Evolutionary conservation across 2,888 invertebrate genomes (phyloP), one percentile per base, ranked within the genome.

Genomic region (Diarsia dahlii): DNA sequence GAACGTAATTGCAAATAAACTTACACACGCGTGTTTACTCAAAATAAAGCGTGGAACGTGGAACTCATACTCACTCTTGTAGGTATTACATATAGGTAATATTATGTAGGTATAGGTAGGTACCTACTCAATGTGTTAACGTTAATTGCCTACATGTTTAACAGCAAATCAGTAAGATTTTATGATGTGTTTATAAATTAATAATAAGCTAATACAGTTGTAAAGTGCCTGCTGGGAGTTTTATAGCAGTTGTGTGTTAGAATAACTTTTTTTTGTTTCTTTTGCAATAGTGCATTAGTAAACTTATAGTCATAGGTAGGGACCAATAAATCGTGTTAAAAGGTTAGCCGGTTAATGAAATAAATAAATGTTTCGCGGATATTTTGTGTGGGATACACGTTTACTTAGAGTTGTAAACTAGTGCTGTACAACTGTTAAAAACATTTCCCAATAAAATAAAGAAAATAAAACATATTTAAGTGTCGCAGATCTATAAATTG

Each of bases 91-190:
- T 56, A 52, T 20, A 52, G n/a, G 10, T 67, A 39, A 39, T 52
- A 34, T 9, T 28, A 28, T 28, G 28, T 28, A 28, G 28, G 28
- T 28, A 20, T 13, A 18, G 1, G 5, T 62, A 50, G 23, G 46
- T 0, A 12, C n/a, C n/a, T 13, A 58, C 45, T 46, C 34, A 9
- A 50, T 48, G 52, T 76, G 39, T 73, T 74, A 46, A 74, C 45
- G n/a, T 65, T 74, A 66, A 80, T 81, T 45, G 54, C 34, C 54
- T 20, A 50, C 54, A 58, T 56, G 65, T 75, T 74, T 45, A 80
- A 12, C 10, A 66, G 45, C 34, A 45, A 46, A 75, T 69, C 34
- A 23, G 54, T 12, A 18, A 23, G 18, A 12, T 34, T 52, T 60
- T 60, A 66, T 54, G 0, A 64, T 65, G 65, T 39, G 12, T 62